phyloP scores from a whole-genome alignment of 2,797 vertebrate species.

The Chelmon rostratus region DNA sequence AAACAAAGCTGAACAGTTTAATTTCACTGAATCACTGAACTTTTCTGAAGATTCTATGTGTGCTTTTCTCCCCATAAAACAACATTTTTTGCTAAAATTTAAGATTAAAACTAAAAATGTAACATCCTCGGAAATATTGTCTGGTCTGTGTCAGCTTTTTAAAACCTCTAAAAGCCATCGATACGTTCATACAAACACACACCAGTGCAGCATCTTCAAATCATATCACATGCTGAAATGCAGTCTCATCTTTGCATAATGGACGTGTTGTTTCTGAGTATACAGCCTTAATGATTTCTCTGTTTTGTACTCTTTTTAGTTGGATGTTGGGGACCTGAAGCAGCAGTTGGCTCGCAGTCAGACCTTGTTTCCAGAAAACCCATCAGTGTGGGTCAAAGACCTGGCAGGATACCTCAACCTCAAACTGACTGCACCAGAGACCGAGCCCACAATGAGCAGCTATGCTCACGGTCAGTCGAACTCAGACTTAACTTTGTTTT shows the following conservation, averaged over 20 bases:
- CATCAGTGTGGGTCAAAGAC: constrained; percentile 97
- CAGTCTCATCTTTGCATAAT: constrained; percentile 28
- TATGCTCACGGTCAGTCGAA: constrained; percentile 87
- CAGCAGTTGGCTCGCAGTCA: constrained; percentile 92
- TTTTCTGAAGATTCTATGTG: not conserved
- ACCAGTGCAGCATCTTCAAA: constrained; percentile 19
- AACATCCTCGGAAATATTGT: no score
- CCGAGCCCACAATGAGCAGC: constrained; percentile 91
- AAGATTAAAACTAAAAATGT: not conserved
- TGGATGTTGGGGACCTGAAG: constrained; percentile 90
- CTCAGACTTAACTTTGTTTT: not conserved
- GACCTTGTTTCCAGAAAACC: constrained; percentile 92
- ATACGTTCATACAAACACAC: not conserved
- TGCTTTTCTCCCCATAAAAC: not conserved
- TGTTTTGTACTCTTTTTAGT: constrained; percentile 69
- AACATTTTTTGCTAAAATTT: not conserved
- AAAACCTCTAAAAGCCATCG: not conserved
- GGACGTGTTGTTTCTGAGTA: constrained; percentile 39
- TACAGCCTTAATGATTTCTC: not conserved
- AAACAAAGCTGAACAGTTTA: not conserved
- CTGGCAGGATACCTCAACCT: constrained; percentile 96
- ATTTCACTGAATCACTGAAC: no score
- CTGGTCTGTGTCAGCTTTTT: no score
- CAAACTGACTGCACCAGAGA: constrained; percentile 89
- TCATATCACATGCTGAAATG: constrained; percentile 62